These are phyloP conservation scores for Augochlorella aurata DNA, from an alignment of 2,888 invertebrate genomes.

Conservation along the genomic window DNA sequence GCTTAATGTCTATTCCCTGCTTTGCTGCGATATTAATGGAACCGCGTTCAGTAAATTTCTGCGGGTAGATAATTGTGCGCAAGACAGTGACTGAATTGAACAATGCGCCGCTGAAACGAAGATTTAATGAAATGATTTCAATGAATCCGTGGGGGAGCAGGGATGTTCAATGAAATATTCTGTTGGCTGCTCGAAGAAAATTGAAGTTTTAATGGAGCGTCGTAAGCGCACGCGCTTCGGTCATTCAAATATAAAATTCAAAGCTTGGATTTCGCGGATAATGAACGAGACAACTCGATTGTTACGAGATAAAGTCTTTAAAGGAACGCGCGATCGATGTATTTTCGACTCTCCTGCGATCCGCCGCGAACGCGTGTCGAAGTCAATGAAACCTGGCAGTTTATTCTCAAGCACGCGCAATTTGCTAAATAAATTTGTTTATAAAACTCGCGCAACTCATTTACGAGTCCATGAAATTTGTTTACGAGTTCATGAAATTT, in stretches of 20 bases:
- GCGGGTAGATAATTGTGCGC: constrained; percentile 6
- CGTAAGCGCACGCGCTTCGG: neutral
- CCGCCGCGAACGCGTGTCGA: too few species aligned
- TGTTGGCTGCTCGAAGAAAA: neutral
- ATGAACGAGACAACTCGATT: neutral
- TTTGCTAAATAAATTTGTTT: too few species aligned
- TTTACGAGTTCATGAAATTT: too few species aligned
- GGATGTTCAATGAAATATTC: constrained; percentile 1
- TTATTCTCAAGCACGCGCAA: too few species aligned
- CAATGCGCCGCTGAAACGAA: constrained; percentile 2
- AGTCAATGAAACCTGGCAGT: too few species aligned
- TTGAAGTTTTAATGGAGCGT: constrained; percentile 6
- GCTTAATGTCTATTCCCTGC: constrained; percentile 33
- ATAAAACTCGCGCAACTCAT: too few species aligned
- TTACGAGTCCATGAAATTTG: too few species aligned
- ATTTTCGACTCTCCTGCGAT: too few species aligned
- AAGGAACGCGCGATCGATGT: neutral
- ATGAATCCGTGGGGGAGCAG: neutral
- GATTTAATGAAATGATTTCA: constrained; percentile 22
- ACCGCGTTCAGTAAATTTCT: constrained; percentile 28
- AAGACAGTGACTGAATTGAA: constrained; percentile 8
- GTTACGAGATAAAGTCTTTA: neutral
- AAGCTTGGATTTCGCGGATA: neutral
- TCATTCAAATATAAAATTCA: neutral
- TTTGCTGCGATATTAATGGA: neutral